Percentiles rank a stretch among this genome's conserved stretches.
Evolutionary conservation across 2,113 vertebrate species (phyloP).

Genomic region (Rhagologus leucostigma): DNA sequence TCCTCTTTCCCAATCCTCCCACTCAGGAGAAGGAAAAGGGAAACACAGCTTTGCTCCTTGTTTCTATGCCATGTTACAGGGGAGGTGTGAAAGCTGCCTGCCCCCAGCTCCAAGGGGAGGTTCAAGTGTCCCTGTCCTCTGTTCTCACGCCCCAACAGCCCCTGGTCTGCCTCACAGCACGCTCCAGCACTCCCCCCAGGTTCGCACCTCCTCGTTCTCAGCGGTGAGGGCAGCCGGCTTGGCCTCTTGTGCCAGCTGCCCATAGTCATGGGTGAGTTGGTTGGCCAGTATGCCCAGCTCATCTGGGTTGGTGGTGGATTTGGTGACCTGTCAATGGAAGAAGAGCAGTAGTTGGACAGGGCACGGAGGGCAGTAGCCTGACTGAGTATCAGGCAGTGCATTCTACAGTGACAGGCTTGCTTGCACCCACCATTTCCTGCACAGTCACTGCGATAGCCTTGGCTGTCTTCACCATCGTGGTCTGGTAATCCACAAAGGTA

Average conservation of each 20-base stretch:
- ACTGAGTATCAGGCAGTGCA: neutral
- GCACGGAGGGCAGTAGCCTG: neutral
- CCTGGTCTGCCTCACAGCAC: neutral
- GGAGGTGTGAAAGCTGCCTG: neutral
- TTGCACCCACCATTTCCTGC: conserved; percentile 90
- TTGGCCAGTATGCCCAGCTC: conserved; percentile 92
- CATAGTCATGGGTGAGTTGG: conserved; percentile 92
- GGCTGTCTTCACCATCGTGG: conserved; percentile 96
- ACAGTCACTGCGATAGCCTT: conserved; percentile 96
- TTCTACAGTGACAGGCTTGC: neutral
- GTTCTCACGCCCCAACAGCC: neutral
- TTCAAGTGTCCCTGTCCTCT: neutral
- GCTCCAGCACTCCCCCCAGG: neutral
- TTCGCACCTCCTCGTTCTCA: conserved; percentile 86
- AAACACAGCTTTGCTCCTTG: neutral
- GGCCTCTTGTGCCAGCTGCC: conserved; percentile 87
- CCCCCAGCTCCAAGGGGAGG: rapidly evolving
- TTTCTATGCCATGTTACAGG: neutral
- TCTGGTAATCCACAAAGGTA: conserved; percentile 98
- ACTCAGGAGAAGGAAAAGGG: neutral
- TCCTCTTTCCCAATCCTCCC: neutral
- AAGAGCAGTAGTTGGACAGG: neutral
- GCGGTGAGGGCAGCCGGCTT: conserved; percentile 91
- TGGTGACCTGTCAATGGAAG: conserved; percentile 82
- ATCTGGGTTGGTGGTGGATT: conserved; percentile 92